A percentile compares a stretch with the other conserved stretches of the same genome.
Conservation (phyloP, 2,888 invertebrate species). For the Phyllotreta cruciferae region DNA sequence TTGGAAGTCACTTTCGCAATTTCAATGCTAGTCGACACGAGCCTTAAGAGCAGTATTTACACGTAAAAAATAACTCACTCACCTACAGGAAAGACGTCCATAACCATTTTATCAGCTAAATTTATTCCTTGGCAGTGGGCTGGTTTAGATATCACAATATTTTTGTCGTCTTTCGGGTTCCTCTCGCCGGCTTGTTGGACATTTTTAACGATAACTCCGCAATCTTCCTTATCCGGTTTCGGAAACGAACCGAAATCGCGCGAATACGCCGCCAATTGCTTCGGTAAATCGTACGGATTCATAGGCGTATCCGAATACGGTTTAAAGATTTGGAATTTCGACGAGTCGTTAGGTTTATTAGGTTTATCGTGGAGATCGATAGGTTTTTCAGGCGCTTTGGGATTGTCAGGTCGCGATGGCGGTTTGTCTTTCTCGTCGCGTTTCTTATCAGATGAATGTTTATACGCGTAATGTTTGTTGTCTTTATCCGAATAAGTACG, state of each 20-base stretch:
- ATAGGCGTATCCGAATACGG: slow-evolving; percentile 29
- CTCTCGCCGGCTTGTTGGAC: slow-evolving; percentile 26
- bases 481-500: slow-evolving; percentile 11
- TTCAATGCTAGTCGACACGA: no score
- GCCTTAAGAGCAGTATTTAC: no score
- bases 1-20: no score
- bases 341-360: slow-evolving; percentile 13
- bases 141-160: slow-evolving; percentile 43
- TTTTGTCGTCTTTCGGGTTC: slow-evolving; percentile 27
- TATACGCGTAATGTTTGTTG: slow-evolving; percentile 6
- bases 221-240: slow-evolving; percentile 26
- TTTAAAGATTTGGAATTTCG: slow-evolving; percentile 33
- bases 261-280: no score
- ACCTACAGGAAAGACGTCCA: slow-evolving; percentile 16
- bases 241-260: neutral
- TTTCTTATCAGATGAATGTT: slow-evolving; percentile 4
- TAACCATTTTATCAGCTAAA: slow-evolving; percentile 47
- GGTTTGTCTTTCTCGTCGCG: neutral
- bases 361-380: slow-evolving; percentile 2
- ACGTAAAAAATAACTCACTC: slow-evolving; percentile 3
- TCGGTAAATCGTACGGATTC: no score
- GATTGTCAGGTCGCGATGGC: neutral
- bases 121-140: slow-evolving; percentile 55
- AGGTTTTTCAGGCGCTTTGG: slow-evolving; percentile 2
- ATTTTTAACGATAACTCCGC: slow-evolving; percentile 36